phyloP scores from a whole-genome alignment of 2,113 vertebrate species.

The Menidia beryllina region DNA sequence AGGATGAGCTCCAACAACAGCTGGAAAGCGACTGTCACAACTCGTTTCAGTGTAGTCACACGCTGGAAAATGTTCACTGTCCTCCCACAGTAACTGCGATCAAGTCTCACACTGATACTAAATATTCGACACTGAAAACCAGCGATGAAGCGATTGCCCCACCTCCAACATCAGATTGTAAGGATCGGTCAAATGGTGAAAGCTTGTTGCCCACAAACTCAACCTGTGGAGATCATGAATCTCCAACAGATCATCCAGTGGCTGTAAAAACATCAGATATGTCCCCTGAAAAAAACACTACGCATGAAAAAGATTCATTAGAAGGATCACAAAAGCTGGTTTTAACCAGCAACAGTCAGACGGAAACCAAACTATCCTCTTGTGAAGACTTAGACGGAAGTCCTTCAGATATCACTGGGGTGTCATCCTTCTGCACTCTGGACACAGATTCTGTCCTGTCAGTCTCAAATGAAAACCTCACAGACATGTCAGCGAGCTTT shows the following conservation, averaged over 20 bases:
- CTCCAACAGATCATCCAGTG: not conserved
- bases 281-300: constrained; percentile 17
- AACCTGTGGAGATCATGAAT: not conserved
- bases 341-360: not conserved
- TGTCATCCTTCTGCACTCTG: constrained; percentile 29
- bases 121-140: constrained; percentile 5
- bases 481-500: constrained; percentile 24
- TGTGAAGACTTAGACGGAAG: constrained; percentile 21
- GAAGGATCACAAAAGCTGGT: not conserved
- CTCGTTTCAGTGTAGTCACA: constrained; percentile 20
- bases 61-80: constrained; percentile 19
- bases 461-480: constrained; percentile 29
- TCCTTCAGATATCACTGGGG: constrained; percentile 14
- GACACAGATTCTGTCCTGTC: constrained; percentile 22
- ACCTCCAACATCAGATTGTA: constrained; percentile 1
- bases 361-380: constrained; percentile 13
- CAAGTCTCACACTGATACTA: not conserved
- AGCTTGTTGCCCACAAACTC: not conserved
- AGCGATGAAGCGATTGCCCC: not conserved
- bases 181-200: not conserved
- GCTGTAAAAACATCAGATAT: not conserved
- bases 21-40: constrained; percentile 42
- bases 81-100: constrained; percentile 3
- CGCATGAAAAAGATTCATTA: not conserved
- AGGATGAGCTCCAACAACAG: constrained; percentile 57